Base-by-base conservation (phyloP, 2,113 vertebrate species). In the Lepus europaeus region DNA sequence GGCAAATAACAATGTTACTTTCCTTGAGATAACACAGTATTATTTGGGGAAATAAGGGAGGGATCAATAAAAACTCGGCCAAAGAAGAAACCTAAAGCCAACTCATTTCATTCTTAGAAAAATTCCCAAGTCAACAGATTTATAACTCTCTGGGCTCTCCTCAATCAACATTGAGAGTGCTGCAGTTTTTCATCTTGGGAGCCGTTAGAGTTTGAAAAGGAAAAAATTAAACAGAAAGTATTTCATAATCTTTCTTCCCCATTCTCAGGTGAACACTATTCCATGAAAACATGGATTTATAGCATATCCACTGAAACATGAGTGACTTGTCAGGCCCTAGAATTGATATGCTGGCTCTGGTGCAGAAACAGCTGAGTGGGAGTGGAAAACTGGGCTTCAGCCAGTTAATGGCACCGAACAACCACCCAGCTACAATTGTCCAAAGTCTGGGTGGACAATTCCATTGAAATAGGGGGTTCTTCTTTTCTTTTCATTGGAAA, bases 151-250 rank as follows among this genome's bases (percentile, higher is more conserved):
- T 91, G 85, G 81, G 68, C 64, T 56, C 31, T 95, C 70, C 89
- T 92, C 78, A 23, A n/a, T 95, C 90, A 97, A 76, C 68, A 76
- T 68, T n/a, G 56, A 95, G 94, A 72, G 72, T 68, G 36, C 66
- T 93, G 31, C 79, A 59, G 59, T 81, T 91, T 95, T 93, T 96
- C 92, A 93, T 93, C 80, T 74, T 27, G 49, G 70, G 64, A 96
- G 68, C 66, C 61, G 87, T 93, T 94, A 89, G 51, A 82, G 3
- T 59, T 59, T 89, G 76, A 95, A 95, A 96, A 91, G 73, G 66
- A 94, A 89, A 96, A 89, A 70, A 95, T 96, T 95, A 84, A 95
- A 91, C 61, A 39, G 78, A 76, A 68, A 56, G 31, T 82, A 73
- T 91, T 97, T 96, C 23, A 61, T 83, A 87, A 84, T 87, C 78